Conservation (phyloP, 2,888 invertebrate genomes). For the Esperia sulphurella region DNA sequence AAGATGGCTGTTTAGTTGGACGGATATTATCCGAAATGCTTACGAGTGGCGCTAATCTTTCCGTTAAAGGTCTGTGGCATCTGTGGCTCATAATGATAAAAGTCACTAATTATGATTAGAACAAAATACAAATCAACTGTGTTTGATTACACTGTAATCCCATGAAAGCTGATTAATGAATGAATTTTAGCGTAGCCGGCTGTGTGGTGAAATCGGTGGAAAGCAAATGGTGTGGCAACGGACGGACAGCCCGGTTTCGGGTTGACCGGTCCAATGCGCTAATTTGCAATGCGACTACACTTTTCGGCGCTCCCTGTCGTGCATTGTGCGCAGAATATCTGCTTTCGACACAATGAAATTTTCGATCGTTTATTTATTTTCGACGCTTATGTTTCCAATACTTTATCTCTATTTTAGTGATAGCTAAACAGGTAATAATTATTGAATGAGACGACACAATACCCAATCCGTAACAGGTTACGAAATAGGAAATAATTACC, state of each 20-base stretch:
- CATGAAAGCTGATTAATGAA: conserved; percentile 34
- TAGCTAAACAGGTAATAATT: too few relatives aligned
- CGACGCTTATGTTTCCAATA: not conserved
- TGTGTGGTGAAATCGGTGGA: conserved; percentile 34
- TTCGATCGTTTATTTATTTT: not conserved
- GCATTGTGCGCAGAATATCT: conserved; percentile 32
- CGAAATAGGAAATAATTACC: too few relatives aligned
- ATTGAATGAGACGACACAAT: too few relatives aligned
- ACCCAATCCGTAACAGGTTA: too few relatives aligned
- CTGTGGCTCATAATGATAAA: not conserved
- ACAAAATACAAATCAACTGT: conserved; percentile 19
- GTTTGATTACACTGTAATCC: conserved; percentile 24
- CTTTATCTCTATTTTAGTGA: not conserved
- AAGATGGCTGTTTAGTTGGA: too few relatives aligned
- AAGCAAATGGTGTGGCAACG: conserved; percentile 53
- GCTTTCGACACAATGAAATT: conserved; percentile 33
- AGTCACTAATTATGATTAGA: conserved; percentile 10
- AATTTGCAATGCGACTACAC: conserved; percentile 57
- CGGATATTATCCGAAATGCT: too few relatives aligned
- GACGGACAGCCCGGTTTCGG: conserved; percentile 45
- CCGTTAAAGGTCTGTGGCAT: too few relatives aligned
- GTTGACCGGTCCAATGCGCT: conserved; percentile 54
- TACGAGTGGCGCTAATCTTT: too few relatives aligned
- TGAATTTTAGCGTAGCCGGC: conserved; percentile 30
- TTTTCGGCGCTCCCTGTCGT: conserved; percentile 42